Evolutionary conservation across 2,113 vertebrate genomes (phyloP), one percentile per base, ranked within the genome.

Genomic region (Pachyramphus minor): DNA sequence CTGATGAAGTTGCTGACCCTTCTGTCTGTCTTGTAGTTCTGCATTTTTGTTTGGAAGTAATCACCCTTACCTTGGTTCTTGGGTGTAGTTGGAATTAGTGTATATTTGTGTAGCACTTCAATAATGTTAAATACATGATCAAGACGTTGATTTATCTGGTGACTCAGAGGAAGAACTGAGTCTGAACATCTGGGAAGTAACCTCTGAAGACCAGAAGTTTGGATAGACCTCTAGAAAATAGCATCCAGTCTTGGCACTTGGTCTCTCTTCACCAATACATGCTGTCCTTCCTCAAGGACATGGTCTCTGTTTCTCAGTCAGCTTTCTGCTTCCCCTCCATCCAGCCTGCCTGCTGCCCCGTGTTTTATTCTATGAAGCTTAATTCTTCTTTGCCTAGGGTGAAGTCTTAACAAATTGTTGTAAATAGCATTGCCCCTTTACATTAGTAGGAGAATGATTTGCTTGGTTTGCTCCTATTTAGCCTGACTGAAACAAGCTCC

Each of bases 401-500:
- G 18, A 76, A 80, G 37, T 49, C 71, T 79, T 69, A 88, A 37
- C 56, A 63, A 76, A 45, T 53, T 0, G 5, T 44, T 64, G 66
- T 76, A 53, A 91, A 33, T 42, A 37, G 49, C 22, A n/a, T 50
- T 84, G 14, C 60, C 41, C 56, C 49, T 87, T 82, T 64, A 21
- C 60, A 17, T 78, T 59, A 59, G 37, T 13, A 89, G 71, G 53
- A 64, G 58, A 87, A 84, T 52, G 45, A 94, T 94, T 77, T 82
- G 71, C 60, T 64, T 87, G 53, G 41, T 84, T 87, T 84, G 84
- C 66, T 52, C 4, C 62, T 95, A 8, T 59, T 93, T 72, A 84
- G 69, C 52, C 60, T 87, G 84, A 30, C n/a, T 87, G 78, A 62
- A 95, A 37, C 41, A 64, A 94, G 71, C 66, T 95, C 44, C 87